Evolutionary conservation across 2,888 invertebrate genomes (phyloP), one percentile per base, ranked within the genome.

Genomic region (Cosmia trapezina): DNA sequence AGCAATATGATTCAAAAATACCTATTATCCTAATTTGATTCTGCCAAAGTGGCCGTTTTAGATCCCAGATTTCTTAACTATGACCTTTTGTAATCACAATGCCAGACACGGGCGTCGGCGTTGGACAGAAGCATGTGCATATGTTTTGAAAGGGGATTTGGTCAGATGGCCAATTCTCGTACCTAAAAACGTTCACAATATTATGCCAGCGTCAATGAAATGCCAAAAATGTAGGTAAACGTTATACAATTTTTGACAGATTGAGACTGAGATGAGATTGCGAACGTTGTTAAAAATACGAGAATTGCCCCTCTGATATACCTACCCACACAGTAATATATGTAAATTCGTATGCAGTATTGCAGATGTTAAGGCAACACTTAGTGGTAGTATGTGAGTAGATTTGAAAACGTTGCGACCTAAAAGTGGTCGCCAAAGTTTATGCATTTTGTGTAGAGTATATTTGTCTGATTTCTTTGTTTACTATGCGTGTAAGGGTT

Each of bases 271-370:
- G n/a, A n/a, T n/a, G n/a, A n/a, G n/a, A n/a, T n/a, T n/a, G n/a
- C n/a, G n/a, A n/a, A n/a, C n/a, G n/a, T n/a, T n/a, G n/a, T n/a
- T n/a, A n/a, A n/a, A n/a, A n/a, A n/a, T n/a, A n/a, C n/a, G n/a
- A n/a, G n/a, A n/a, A n/a, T n/a, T n/a, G n/a, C n/a, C n/a, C n/a
- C n/a, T n/a, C n/a, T n/a, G n/a, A n/a, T n/a, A n/a, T n/a, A n/a
- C 70, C 74, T 81, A 76, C 71, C 61, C 73, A 83, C 83, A 84
- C 77, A 88, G 84, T 83, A 87, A 86, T 81, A 85, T 90, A 87
- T 90, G 87, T 88, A 87, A 90, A 91, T 92, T 87, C 80, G 88
- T 86, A 89, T 90, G 89, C 90, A 89, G 85, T 86, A 87, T 86
- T 87, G 87, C 83, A 86, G 77, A 85, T 81, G 82, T 76, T 86